phyloP scores from a whole-genome alignment of 2,888 invertebrate species.

The Sphaerophoria taeniata region DNA sequence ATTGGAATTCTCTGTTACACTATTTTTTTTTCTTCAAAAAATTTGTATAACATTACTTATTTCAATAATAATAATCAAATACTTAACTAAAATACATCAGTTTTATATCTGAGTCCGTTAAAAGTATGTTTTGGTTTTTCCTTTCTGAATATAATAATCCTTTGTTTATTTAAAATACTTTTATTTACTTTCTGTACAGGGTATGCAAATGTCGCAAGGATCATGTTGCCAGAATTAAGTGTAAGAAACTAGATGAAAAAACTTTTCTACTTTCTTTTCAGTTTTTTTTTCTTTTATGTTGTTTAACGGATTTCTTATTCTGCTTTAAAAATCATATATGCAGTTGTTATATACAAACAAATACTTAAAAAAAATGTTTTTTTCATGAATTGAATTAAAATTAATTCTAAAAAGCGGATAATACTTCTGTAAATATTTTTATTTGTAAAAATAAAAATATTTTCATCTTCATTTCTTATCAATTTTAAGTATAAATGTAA shows the following conservation, averaged over 20 bases:
- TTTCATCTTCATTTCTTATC: constrained; percentile 3
- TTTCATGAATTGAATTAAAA: not conserved
- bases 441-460: constrained; percentile 57
- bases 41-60: constrained; percentile 55
- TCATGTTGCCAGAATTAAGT: constrained; percentile 60
- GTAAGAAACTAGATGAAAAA: constrained; percentile 66
- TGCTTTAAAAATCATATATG: not conserved
- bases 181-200: constrained; percentile 60
- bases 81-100: constrained; percentile 59
- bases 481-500: constrained; percentile 54
- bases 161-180: constrained; percentile 40
- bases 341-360: constrained; percentile 19
- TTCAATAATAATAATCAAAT: constrained; percentile 48
- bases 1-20: constrained; percentile 58
- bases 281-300: constrained; percentile 39
- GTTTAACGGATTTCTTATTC: constrained; percentile 10
- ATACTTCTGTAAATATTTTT: constrained; percentile 13
- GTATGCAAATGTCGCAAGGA: constrained; percentile 41
- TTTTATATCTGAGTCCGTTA: constrained; percentile 26
- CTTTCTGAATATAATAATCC: constrained; percentile 47
- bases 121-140: constrained; percentile 5
- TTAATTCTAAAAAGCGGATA: not conserved
- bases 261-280: constrained; percentile 38
- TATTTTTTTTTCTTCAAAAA: constrained; percentile 45
- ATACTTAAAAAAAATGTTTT: not conserved